Evolutionary conservation across 2,888 invertebrate species (phyloP), one percentile per base, ranked within the genome.

Genomic region (Marasmarcha lunaedactyla): DNA sequence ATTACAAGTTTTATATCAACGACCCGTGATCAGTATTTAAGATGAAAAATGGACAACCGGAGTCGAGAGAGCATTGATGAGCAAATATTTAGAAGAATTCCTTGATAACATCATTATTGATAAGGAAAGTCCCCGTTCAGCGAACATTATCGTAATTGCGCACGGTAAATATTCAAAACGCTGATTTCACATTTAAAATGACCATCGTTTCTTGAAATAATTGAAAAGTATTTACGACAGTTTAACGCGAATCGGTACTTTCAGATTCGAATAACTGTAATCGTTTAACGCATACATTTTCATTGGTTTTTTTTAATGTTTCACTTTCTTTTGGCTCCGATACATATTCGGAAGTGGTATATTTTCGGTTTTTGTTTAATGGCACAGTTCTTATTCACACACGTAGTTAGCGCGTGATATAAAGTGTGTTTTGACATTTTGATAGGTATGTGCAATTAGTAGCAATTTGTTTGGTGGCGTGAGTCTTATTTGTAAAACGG

Each of bases 31-130:
- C 3, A 7, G 20, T 20, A 20, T 20, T 20, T 20, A 20, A 20
- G 20, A 20, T 15, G 39, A 13, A 38, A 50, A 59, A 54, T 54
- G 45, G 50, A 46, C 45, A 44, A 54, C 57, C 58, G 51, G 41
- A 49, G 51, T 52, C 42, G 51, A 57, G 3, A 5, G 4, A 20
- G 7, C 7, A 7, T 20, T 7, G 20, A 20, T 20, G 7, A 20
- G 7, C 20, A 20, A 20, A 20, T 20, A 20, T 5, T 20, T 20
- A 20, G 20, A 7, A 20, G 20, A 20, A 3, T 5, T 20, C 20
- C 7, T 20, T 7, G 20, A 20, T 20, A 20, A 20, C 20, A 20
- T 20, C 20, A 20, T n/a, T n/a, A n/a, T 5, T 20, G 20, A 20
- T 7, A 7, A 20, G 7, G 7, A 20, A 20, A 7, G 20, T 20